Evolutionary conservation across 2,888 invertebrate species (phyloP).

Genomic region (Blastobasis adustella): DNA sequence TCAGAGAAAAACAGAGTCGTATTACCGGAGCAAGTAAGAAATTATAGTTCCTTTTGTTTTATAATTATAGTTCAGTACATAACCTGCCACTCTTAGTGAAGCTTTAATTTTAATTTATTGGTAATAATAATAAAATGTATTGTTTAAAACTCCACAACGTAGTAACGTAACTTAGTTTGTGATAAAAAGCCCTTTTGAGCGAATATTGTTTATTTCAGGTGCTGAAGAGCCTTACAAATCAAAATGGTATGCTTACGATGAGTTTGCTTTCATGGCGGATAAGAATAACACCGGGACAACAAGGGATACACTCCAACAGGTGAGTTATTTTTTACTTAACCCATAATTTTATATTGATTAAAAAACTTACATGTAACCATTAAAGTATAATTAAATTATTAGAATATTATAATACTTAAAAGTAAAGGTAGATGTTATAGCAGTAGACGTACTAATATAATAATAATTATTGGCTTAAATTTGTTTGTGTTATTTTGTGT

Average conservation of each 20-base stretch:
- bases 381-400: no score
- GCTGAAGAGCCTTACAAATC: constrained; percentile 10
- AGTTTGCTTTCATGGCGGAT: constrained; percentile 20
- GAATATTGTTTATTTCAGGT: constrained; percentile 14
- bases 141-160: not conserved
- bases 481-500: no score
- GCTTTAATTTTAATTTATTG: not conserved
- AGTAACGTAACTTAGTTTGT: not conserved
- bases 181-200: not conserved
- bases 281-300: constrained; percentile 18
- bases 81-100: not conserved
- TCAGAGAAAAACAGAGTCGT: constrained; percentile 18
- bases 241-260: constrained; percentile 13
- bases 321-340: no score
- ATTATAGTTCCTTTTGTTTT: not conserved
- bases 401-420: no score
- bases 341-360: no score
- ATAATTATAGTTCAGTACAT: not conserved
- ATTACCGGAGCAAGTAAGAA: constrained; percentile 19
- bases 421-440: no score
- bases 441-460: no score
- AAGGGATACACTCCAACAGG: not conserved
- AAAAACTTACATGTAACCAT: no score
- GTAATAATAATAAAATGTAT: not conserved
- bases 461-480: no score